Evolutionary conservation across 1,140 invertebrate species (phyloP).

Genomic region (Drosophila seguyi): DNA sequence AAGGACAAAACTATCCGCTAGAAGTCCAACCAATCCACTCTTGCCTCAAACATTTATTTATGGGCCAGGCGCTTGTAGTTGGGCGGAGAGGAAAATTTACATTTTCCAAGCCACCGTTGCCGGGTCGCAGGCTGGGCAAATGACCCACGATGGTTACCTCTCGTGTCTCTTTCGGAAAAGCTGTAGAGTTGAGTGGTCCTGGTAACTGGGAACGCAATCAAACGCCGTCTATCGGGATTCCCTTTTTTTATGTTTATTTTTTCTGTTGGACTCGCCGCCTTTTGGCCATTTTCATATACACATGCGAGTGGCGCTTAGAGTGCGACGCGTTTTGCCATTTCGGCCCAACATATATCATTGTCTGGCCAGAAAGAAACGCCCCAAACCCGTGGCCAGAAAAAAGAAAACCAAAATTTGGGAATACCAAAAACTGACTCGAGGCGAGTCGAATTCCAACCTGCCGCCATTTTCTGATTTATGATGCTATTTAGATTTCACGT

Average conservation of each 20-base stretch:
- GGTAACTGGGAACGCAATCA: constrained; percentile 58
- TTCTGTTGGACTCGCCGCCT: constrained; percentile 7
- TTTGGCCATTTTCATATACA: constrained; percentile 82
- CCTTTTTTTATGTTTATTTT: constrained; percentile 5
- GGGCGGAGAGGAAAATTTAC: constrained; percentile 53
- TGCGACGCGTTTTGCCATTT: constrained; percentile 67
- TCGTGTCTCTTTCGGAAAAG: constrained; percentile 9
- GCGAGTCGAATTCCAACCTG: constrained; percentile 73
- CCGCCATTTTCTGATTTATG: constrained; percentile 83
- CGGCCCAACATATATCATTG: constrained; percentile 73
- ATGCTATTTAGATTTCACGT: constrained; percentile 84
- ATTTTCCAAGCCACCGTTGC: constrained; percentile 52
- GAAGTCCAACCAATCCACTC: constrained; percentile 54
- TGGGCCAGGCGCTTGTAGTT: constrained; percentile 36
- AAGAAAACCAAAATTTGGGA: constrained; percentile 53
- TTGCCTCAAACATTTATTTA: constrained; percentile 73
- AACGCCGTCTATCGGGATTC: constrained; percentile 75
- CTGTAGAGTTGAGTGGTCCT: constrained; percentile 40
- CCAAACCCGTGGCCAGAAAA: constrained; percentile 4
- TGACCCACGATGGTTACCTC: constrained; percentile 60
- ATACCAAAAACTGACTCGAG: constrained; percentile 58
- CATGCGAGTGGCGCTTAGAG: constrained; percentile 61
- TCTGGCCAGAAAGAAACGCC: constrained; percentile 56
- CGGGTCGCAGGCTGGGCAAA: constrained; percentile 69
- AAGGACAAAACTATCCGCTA: constrained; percentile 70